Evolutionary conservation across 2,113 vertebrate genomes (phyloP).

Genomic region (human (Homo sapiens)): DNA sequence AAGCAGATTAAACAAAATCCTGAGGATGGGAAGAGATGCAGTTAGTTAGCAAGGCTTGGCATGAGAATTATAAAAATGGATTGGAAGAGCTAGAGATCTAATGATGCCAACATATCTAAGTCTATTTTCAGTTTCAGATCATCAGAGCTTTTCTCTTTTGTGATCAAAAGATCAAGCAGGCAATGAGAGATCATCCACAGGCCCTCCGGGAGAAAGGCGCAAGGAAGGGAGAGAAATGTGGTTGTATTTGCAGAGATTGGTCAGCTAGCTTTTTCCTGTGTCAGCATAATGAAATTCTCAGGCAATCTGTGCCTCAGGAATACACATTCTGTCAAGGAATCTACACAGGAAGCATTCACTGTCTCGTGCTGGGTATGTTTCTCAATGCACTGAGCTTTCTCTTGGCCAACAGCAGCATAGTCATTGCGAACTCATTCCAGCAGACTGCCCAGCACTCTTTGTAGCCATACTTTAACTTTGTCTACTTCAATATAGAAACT

Average conservation of each 20-base stretch:
- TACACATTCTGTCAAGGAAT: background rate
- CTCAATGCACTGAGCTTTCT: background rate
- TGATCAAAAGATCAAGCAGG: background rate
- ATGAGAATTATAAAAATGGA: background rate
- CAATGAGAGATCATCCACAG: background rate
- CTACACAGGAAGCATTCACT: background rate
- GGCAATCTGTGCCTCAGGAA: background rate
- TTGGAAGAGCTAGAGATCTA: background rate
- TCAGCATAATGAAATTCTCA: background rate
- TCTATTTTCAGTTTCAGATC: background rate
- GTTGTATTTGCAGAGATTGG: background rate
- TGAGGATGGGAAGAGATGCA: background rate
- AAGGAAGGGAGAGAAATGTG: background rate
- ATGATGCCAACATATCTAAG: background rate
- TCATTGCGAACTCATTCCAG: background rate
- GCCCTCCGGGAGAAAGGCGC: background rate
- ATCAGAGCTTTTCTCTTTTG: background rate
- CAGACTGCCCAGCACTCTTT: fast-evolving
- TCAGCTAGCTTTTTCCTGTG: background rate
- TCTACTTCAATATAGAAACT: background rate
- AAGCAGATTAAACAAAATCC: background rate
- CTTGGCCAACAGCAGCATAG: slow-evolving; percentile 16
- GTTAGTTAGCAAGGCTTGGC: background rate
- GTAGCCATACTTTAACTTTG: background rate
- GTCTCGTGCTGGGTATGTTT: background rate